Conservation (phyloP, 1,140 invertebrate species). For the Brachionus paranguensis region DNA sequence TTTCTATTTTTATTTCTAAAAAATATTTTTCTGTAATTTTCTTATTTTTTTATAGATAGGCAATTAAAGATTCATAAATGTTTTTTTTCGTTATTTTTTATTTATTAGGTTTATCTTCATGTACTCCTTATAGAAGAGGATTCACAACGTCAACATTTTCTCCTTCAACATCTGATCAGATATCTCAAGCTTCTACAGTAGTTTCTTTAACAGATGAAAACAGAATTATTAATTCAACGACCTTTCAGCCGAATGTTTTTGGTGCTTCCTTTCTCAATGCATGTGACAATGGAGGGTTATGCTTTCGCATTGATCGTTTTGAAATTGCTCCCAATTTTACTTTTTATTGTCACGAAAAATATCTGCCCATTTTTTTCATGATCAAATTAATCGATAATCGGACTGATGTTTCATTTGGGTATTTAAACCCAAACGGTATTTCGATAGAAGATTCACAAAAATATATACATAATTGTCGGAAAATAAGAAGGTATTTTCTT, state of each 20-base stretch:
- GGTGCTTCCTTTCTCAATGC: neutral
- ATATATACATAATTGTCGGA: neutral
- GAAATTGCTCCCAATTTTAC: neutral
- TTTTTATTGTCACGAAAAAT: conserved; percentile 5
- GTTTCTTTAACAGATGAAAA: neutral
- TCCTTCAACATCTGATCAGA: neutral
- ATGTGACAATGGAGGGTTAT: neutral
- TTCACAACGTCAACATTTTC: neutral
- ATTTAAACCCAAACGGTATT: neutral
- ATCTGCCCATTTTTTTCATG: neutral
- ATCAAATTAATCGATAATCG: conserved; percentile 5
- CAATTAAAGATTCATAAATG: neutral
- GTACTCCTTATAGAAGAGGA: neutral
- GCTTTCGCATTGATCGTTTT: neutral
- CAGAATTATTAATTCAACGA: neutral
- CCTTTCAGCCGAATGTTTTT: neutral
- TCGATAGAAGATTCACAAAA: neutral
- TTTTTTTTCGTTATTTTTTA: neutral
- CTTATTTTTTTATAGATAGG: neutral
- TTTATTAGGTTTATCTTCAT: neutral
- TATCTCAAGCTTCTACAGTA: neutral
- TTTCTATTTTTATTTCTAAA: neutral
- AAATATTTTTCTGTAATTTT: neutral
- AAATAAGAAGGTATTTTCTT: conserved; percentile 1
- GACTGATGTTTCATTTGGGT: neutral